Percentiles rank a stretch among this genome's conserved stretches.
Conservation (phyloP, 2,113 vertebrate species). For the Rhagologus leucostigma region DNA sequence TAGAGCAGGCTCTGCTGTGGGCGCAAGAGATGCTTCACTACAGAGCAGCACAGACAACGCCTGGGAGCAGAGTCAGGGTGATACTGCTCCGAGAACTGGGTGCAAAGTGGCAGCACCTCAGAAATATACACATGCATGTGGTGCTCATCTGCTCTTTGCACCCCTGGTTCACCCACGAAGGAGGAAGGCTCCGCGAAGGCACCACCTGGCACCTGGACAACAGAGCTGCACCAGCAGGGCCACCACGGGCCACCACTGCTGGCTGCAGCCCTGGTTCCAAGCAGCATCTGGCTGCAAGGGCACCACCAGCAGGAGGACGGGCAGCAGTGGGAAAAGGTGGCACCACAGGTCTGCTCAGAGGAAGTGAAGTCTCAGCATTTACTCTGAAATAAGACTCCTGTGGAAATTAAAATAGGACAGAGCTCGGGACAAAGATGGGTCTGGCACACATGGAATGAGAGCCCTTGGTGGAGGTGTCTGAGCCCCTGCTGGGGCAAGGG, state of each 20-base stretch:
- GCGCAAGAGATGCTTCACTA: not conserved
- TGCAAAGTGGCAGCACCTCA: not conserved
- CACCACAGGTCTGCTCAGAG: not conserved
- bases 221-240: not conserved
- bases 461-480: not conserved
- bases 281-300: not conserved
- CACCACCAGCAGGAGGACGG: not conserved
- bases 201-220: not conserved
- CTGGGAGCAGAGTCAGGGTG: not conserved
- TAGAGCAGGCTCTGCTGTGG: not conserved
- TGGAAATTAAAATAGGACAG: not conserved
- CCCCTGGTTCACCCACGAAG: not conserved
- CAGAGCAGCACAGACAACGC: accelerated
- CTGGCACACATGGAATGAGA: not conserved
- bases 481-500: not conserved
- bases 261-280: not conserved
- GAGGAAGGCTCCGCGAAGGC: not conserved
- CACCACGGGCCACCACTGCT: not conserved
- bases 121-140: not conserved
- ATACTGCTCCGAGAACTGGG: not conserved
- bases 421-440: not conserved
- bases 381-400: not conserved
- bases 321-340: not conserved
- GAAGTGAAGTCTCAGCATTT: not conserved
- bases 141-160: not conserved